phyloP scores from a whole-genome alignment of 1,140 invertebrate genomes.

The Drosophila funebris region DNA sequence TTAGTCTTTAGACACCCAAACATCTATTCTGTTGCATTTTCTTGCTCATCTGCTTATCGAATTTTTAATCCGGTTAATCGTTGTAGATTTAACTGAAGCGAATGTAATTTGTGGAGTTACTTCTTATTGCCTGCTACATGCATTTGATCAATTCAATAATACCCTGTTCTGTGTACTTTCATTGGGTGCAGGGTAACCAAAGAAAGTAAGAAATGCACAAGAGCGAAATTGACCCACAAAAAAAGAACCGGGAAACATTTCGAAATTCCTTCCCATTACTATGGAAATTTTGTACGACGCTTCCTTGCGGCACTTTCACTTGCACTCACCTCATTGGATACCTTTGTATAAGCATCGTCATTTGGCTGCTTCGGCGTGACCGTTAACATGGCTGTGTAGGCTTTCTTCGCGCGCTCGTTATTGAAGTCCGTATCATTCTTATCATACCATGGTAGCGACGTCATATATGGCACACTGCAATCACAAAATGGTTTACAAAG shows the following conservation, averaged over 20 bases:
- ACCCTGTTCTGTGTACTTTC: too few species aligned
- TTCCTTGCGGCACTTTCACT: constrained; percentile 30
- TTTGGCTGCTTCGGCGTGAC: constrained; percentile 94
- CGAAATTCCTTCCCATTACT: constrained; percentile 46
- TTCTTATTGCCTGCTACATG: too few species aligned
- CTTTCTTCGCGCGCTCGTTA: constrained; percentile 93
- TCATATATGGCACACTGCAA: constrained; percentile 73
- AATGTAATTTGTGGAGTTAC: too few species aligned
- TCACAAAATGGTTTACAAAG: constrained; percentile 14
- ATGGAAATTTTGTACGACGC: constrained; percentile 52
- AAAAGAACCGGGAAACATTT: constrained; percentile 25
- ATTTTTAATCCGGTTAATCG: too few species aligned
- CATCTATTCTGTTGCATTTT: too few species aligned
- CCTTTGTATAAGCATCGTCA: constrained; percentile 90
- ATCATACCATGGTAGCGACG: constrained; percentile 91
- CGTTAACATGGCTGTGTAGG: constrained; percentile 95
- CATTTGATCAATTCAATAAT: too few species aligned
- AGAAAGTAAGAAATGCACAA: constrained; percentile 11
- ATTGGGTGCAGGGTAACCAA: neutral
- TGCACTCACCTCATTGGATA: constrained; percentile 88
- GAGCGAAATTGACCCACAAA: too few species aligned
- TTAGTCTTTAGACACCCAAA: too few species aligned
- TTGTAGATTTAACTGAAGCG: too few species aligned
- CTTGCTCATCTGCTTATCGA: too few species aligned
- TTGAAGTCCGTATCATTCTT: constrained; percentile 90